Evolutionary conservation across 2,888 invertebrate species (phyloP), one percentile per base, ranked within the genome.

Genomic region (Apodemia zela): DNA sequence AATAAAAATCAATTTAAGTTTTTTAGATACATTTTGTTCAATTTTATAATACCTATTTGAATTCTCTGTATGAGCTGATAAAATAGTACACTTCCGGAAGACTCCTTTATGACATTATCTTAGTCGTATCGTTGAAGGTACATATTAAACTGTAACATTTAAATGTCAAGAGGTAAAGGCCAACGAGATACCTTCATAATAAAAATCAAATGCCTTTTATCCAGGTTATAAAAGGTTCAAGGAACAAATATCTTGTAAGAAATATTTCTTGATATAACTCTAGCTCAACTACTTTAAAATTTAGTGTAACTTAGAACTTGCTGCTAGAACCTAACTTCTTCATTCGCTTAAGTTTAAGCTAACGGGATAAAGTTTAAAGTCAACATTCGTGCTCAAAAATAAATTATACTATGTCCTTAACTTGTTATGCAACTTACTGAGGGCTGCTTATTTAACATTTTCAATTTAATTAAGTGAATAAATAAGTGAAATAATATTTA

Each of bases 281-380:
- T 15, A 21, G 21, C 54, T 21, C 25, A 54, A 54, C 54, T 25
- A 54, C 54, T 54, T 54, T 18, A 49, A 49, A 18, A 49, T 49
- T 49, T 54, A 54, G 54, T 54, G 54, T 54, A 54, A 54, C 54
- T 54, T 25, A 21, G 54, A 54, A 54, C 25, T 54, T 54, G 25
- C 21, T 54, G 54, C 54, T 54, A 6, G 54, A 15, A 42, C 42
- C 42, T 54, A 25, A 54, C 54, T 54, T 51, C 49, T 51, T 54
- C 54, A 54, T 54, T 54, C 25, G 54, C 13, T 54, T 21, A 25
- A 54, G 54, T 54, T 51, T 51, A 51, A 51, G 51, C 51, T 51
- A 51, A 51, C 51, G 51, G 51, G 51, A 51, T 51, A 51, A 51
- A 51, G 51, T 51, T 51, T 51, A 21, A 51, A 51, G 51, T 51